These are phyloP conservation scores for Andrena haemorrhoa DNA, from an alignment of 2,888 invertebrate genomes.

Conservation along the genomic window DNA sequence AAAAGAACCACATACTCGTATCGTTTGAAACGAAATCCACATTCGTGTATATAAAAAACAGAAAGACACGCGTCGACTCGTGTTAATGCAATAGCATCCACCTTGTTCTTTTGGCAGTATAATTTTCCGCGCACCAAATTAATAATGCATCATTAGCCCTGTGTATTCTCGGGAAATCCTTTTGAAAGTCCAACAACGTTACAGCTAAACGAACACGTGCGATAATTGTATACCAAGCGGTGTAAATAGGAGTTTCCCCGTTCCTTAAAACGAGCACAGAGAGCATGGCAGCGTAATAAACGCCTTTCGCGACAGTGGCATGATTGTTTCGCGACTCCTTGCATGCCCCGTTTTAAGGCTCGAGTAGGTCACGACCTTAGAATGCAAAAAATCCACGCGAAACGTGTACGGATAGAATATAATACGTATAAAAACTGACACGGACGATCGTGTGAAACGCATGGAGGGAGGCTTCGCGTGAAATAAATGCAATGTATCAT, in stretches of 20 bases:
- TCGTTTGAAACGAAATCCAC: constrained; percentile 66
- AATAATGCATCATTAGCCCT: constrained; percentile 53
- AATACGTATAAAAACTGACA: constrained; percentile 21
- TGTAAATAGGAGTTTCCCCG: constrained; percentile 67
- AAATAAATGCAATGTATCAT: constrained; percentile 34
- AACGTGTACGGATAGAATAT: constrained; percentile 24
- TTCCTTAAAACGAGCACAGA: constrained; percentile 50
- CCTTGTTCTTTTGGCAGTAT: constrained; percentile 80
- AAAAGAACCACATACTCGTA: constrained; percentile 64
- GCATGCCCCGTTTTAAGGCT: constrained; percentile 3
- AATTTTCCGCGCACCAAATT: constrained; percentile 70
- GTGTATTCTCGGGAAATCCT: constrained; percentile 49
- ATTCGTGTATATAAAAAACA: constrained; percentile 1
- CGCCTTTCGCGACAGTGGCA: neutral
- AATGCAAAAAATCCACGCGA: constrained; percentile 14
- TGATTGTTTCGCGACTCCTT: neutral
- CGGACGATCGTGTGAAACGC: constrained; percentile 1
- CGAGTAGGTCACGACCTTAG: neutral
- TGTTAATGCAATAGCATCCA: constrained; percentile 80
- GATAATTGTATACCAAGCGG: constrained; percentile 67
- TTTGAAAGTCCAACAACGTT: constrained; percentile 58
- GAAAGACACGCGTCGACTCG: constrained; percentile 73
- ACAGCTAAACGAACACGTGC: constrained; percentile 65
- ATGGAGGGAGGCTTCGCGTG: constrained; percentile 4
- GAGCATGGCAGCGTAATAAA: constrained; percentile 54